Percentiles rank a stretch among this genome's conserved stretches.
phyloP scores from a whole-genome alignment of 2,113 vertebrate species.

The Poeciliopsis turrubarensis region DNA sequence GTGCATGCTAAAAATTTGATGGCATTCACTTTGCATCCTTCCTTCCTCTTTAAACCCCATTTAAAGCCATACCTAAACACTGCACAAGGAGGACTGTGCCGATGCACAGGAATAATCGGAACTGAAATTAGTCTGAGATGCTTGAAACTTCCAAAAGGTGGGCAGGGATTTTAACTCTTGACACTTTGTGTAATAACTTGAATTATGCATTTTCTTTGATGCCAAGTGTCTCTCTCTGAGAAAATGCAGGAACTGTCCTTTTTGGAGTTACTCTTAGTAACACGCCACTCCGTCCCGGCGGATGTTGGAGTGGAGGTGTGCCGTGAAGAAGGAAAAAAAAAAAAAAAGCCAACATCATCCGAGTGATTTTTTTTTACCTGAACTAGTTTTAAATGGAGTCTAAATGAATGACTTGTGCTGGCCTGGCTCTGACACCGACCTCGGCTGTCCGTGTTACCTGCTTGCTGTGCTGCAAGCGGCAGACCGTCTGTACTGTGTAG shows the following conservation, averaged over 20 bases:
- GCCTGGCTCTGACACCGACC: constrained; percentile 50
- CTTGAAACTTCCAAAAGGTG: constrained; percentile 54
- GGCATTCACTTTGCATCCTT: constrained; percentile 44
- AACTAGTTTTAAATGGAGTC: constrained; percentile 69
- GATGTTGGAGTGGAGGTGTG: constrained; percentile 19
- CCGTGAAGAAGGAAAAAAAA: constrained; percentile 1
- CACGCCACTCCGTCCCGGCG: constrained; percentile 50
- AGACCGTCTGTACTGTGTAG: constrained; percentile 69
- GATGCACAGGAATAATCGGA: constrained; percentile 45
- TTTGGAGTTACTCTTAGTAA: constrained; percentile 42
- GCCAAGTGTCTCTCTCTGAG: constrained; percentile 66
- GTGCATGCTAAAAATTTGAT: constrained; percentile 47
- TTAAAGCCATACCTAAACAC: constrained; percentile 61
- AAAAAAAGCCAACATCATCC: constrained; percentile 37
- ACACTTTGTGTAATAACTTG: constrained; percentile 59
- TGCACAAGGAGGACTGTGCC: constrained; percentile 40
- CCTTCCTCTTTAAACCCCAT: constrained; percentile 63
- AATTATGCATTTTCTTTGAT: constrained; percentile 69
- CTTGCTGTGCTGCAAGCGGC: constrained; percentile 52
- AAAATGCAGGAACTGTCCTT: constrained; percentile 36
- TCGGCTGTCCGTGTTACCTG: constrained; percentile 57
- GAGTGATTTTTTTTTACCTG: constrained; percentile 66
- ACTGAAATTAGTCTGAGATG: constrained; percentile 38
- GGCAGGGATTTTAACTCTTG: constrained; percentile 22
- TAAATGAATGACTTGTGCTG: constrained; percentile 48